These are phyloP conservation scores for Dryococelus australis DNA, from an alignment of 2,888 invertebrate genomes.

Conservation along the genomic window DNA sequence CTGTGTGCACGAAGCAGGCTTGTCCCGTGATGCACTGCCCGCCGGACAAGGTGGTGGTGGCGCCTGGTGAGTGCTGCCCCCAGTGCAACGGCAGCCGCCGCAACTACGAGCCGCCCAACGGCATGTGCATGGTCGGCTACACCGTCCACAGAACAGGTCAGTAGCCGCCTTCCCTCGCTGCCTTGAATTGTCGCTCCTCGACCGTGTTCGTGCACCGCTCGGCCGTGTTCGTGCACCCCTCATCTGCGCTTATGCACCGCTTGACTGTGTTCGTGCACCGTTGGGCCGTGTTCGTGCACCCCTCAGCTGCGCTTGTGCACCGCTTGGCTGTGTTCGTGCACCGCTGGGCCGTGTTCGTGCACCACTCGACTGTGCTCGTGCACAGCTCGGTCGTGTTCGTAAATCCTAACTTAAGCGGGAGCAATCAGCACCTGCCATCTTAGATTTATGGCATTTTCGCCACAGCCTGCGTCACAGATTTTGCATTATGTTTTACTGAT, in stretches of 20 bases:
- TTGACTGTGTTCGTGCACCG: neutral
- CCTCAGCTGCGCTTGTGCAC: too few species aligned
- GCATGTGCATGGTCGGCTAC: constrained; percentile 75
- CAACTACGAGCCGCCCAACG: constrained; percentile 61
- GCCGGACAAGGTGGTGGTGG: constrained; percentile 69
- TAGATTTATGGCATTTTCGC: too few species aligned
- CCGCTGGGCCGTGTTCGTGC: too few species aligned
- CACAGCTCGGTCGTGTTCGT: neutral
- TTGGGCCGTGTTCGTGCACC: neutral
- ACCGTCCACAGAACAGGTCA: constrained; percentile 62
- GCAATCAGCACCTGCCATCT: neutral
- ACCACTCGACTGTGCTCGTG: neutral
- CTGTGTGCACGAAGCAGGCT: constrained; percentile 83
- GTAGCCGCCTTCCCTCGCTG: neutral
- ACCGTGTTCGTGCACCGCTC: too few species aligned
- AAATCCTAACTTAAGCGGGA: neutral
- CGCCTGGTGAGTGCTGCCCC: constrained; percentile 83
- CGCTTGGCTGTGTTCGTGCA: too few species aligned
- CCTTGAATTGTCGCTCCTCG: neutral
- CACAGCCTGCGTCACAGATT: too few species aligned
- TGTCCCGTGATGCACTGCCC: constrained; percentile 91
- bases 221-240: neutral
- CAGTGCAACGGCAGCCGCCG: constrained; percentile 63
- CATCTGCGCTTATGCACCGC: neutral
- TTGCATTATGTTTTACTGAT: too few species aligned